Evolutionary conservation across 2,888 invertebrate genomes (phyloP), one percentile per base, ranked within the genome.

Genomic region (Gisinianus flammeolus): DNA sequence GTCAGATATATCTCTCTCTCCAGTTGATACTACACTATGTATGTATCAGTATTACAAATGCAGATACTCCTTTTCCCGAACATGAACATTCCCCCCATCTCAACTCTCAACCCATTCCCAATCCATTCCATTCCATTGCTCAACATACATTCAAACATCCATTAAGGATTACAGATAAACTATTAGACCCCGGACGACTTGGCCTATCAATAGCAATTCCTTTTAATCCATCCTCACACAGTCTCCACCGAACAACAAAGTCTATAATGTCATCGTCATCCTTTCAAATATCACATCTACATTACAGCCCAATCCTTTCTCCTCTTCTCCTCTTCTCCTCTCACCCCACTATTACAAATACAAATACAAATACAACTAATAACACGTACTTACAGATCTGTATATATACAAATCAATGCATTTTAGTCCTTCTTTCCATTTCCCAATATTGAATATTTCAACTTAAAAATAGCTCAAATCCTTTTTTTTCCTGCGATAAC

Each of bases 201-300:
- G 58, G 72, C 56, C 73, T 73, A 73, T 73, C 73, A 73, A 73
- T 62, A 73, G 73, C 62, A 67, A 58, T 44, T 44, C 44, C 44
- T 44, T 44, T 44, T 44, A 44, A 44, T 44, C 44, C 44, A 6
- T 44, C 44, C 16, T n/a, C n/a, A n/a, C n/a, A n/a, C n/a, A n/a
- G n/a, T n/a, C n/a, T n/a, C n/a, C n/a, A n/a, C n/a, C n/a, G n/a
- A n/a, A n/a, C n/a, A n/a, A n/a, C n/a, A 44, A 44, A 44, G 44
- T 44, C 44, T 44, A 44, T n/a, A n/a, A n/a, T n/a, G 56, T 56
- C 56, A 56, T 19, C 56, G 56, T 56, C 56, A 6, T n/a, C 16
- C 56, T 12, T n/a, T n/a, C n/a, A n/a, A n/a, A n/a, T n/a, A n/a
- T n/a, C n/a, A 19, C 4, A 56, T 12, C 56, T 10, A 44, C 8